These are phyloP conservation scores for Atta texana DNA, from an alignment of 1,140 invertebrate species.

Conservation along the genomic window DNA sequence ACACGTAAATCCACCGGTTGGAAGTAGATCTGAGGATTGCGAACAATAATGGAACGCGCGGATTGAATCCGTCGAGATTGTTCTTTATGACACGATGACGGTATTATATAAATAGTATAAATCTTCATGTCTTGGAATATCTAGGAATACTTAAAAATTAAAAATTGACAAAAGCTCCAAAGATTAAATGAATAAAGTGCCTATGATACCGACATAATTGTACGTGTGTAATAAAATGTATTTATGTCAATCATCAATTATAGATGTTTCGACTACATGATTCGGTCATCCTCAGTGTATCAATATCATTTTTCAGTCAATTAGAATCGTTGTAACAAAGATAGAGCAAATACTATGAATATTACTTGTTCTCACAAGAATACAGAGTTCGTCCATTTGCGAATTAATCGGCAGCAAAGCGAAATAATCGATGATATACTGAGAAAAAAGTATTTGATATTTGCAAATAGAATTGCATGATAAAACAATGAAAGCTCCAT, in stretches of 20 bases:
- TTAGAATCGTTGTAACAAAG: too few relatives aligned
- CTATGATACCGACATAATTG: too few relatives aligned
- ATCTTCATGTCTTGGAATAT: background rate
- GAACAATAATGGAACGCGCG: background rate
- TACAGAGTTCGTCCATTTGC: background rate
- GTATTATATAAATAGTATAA: background rate
- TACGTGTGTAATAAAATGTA: too few relatives aligned
- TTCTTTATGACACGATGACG: background rate
- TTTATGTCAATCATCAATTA: too few relatives aligned
- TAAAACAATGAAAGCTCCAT: too few relatives aligned
- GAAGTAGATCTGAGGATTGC: constrained; percentile 11
- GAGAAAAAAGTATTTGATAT: too few relatives aligned
- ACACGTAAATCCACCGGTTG: constrained; percentile 18
- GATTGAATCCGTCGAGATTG: background rate
- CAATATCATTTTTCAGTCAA: too few relatives aligned
- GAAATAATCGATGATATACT: background rate
- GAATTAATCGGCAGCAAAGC: background rate
- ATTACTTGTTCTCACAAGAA: background rate
- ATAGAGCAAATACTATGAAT: background rate
- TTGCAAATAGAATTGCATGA: too few relatives aligned
- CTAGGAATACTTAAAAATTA: background rate
- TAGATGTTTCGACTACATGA: too few relatives aligned
- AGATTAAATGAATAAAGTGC: too few relatives aligned
- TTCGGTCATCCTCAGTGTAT: too few relatives aligned
- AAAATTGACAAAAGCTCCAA: too few relatives aligned